Conservation (phyloP, 2,113 vertebrate species). For the Tinamus guttatus region DNA sequence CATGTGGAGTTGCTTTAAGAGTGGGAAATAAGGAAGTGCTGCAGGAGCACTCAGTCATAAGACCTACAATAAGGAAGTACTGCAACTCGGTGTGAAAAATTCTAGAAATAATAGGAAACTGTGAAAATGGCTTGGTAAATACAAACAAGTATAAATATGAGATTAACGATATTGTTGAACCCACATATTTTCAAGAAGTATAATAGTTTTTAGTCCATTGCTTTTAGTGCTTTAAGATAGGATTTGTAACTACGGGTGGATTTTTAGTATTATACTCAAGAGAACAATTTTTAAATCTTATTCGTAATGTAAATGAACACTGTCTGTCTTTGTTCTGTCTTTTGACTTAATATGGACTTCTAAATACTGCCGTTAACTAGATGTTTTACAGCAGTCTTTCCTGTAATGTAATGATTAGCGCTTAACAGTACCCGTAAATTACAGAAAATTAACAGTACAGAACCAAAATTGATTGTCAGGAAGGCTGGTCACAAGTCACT, state of each 20-base stretch:
- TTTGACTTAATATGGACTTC: neutral
- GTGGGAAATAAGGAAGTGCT: neutral
- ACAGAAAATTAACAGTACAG: neutral
- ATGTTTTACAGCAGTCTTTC: neutral
- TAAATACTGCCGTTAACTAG: neutral
- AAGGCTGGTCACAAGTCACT: neutral
- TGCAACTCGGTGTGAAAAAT: accelerated
- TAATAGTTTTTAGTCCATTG: neutral
- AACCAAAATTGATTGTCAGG: neutral
- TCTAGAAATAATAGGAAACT: neutral
- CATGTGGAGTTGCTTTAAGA: neutral
- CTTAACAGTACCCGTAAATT: neutral
- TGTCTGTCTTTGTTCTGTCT: neutral
- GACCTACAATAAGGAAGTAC: neutral
- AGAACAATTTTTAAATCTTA: neutral
- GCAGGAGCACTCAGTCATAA: neutral
- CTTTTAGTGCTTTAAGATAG: neutral
- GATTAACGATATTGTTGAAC: neutral
- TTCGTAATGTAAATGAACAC: neutral
- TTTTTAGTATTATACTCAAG: neutral
- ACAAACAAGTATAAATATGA: neutral
- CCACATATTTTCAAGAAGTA: neutral
- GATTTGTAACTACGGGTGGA: neutral
- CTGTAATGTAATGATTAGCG: accelerated
- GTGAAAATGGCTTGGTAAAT: neutral